Evolutionary conservation across 2,888 invertebrate genomes (phyloP).

Genomic region (Diarsia mendica): DNA sequence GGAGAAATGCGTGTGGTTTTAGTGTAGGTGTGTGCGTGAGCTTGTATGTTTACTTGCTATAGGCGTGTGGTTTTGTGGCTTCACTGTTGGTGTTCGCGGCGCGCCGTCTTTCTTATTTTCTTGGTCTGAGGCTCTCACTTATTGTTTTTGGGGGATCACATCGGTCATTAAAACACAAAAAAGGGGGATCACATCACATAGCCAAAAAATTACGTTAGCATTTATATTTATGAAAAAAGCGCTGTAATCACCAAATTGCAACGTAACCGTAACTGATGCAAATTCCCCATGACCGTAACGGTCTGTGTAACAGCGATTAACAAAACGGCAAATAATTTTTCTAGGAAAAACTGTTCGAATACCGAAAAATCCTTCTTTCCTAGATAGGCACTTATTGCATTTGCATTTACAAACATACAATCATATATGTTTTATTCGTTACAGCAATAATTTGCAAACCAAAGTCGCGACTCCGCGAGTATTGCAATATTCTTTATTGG

Average conservation of each 20-base stretch:
- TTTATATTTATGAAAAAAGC: background rate
- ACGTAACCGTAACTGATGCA: slow-evolving; percentile 13
- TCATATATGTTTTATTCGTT: background rate
- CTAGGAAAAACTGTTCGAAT: no score
- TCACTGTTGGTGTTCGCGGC: no score
- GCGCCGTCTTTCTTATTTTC: background rate
- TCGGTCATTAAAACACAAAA: no score
- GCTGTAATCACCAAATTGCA: slow-evolving; percentile 1
- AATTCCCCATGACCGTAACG: slow-evolving; percentile 23
- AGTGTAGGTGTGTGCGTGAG: no score
- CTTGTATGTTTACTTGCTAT: no score
- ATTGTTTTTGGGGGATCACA: background rate
- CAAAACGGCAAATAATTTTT: background rate
- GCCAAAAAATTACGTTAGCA: background rate
- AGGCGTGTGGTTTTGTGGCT: no score
- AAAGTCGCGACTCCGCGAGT: slow-evolving; percentile 24
- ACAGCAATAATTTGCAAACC: slow-evolving; percentile 49
- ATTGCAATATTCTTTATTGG: slow-evolving; percentile 55
- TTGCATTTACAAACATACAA: slow-evolving; percentile 20
- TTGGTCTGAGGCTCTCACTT: background rate
- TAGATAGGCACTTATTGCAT: background rate
- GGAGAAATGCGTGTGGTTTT: no score
- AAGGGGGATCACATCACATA: background rate
- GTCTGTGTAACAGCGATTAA: slow-evolving; percentile 1
- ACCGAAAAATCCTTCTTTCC: background rate